Base-by-base conservation (phyloP, 2,113 vertebrate genomes). In the Brienomyrus brachyistius region DNA sequence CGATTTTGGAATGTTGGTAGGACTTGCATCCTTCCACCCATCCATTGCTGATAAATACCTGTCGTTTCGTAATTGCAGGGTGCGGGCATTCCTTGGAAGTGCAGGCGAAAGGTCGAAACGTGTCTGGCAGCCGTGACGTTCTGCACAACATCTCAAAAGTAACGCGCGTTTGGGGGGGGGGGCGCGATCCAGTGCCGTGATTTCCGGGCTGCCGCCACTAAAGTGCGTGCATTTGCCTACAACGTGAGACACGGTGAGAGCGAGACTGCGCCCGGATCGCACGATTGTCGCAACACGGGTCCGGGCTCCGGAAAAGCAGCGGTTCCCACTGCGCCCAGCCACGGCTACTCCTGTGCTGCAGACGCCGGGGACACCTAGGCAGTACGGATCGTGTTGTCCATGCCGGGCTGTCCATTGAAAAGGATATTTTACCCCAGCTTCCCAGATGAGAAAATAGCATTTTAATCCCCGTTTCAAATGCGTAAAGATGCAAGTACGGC, bases 201-300 rank as follows among this genome's bases (percentile, higher is more conserved):
- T 89, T 89, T 89, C 88, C 88, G 66, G 70, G 19, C 88, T 89
- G 70, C 70, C 13, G 66, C 88, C 66, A 40, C 66, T 54, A 4
- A 80, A 74, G 31, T 19, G 13, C 40, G 31, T 15, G 88, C 47
- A 17, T 35, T 17, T 43, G 48, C 31, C 27, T 52, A n/a, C 15
- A 47, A 7, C 50, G 43, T 27, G 19, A 54, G 70, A 51, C 66
- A 23, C 45, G 19, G 47, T 6, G 35, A 15, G 11, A 43, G 31
- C 52, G 85, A 19, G 59, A 43, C 82, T 13, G 82, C 19, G 85
- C 13, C 27, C 5, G 50, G 85, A 31, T n/a, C 23, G 48, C 19
- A 54, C 27, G 27, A 19, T 86, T 86, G 85, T n/a, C 82, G 82
- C 82, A 86, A 27, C 85, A 35, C 50, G n/a, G 43, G n/a, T 13